Conservation (phyloP, 37 sponge, comb jelly and placozoan species). For the Lycopodina hypogea region DNA sequence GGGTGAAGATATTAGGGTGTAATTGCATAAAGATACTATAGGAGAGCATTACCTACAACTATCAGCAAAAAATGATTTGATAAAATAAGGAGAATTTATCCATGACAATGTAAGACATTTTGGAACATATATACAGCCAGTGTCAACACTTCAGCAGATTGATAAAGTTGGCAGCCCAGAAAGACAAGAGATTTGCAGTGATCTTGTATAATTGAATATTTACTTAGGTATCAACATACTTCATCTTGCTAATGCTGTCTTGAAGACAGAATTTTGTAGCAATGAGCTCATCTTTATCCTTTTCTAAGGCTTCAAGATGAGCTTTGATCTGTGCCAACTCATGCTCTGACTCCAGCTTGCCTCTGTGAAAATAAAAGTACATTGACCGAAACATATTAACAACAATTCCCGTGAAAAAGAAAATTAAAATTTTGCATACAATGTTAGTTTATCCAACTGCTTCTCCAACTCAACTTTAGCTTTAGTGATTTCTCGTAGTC, state of each 20-base stretch:
- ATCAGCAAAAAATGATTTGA: too few species aligned
- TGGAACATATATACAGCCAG: too few species aligned
- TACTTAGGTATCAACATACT: conserved; percentile 20
- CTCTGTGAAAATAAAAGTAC: conserved; percentile 1
- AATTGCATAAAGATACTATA: too few species aligned
- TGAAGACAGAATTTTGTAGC: conserved; percentile 26
- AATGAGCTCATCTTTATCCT: conserved; percentile 28
- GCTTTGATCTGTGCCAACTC: conserved; percentile 12
- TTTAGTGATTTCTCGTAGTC: conserved; percentile 14
- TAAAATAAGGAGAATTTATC: too few species aligned
- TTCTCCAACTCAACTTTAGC: conserved; percentile 24
- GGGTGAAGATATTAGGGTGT: too few species aligned
- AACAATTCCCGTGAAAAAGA: neutral
- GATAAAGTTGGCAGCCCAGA: too few species aligned
- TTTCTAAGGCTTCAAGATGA: conserved; percentile 16
- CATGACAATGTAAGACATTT: too few species aligned
- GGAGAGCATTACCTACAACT: too few species aligned
- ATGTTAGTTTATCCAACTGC: conserved; percentile 26
- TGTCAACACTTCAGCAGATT: too few species aligned
- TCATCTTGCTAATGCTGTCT: conserved; percentile 28
- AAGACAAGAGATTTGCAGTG: too few species aligned
- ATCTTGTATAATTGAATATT: too few species aligned
- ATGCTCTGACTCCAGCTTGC: conserved; percentile 39
- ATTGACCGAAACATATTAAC: neutral
- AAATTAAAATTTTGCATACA: conserved; percentile 11